phyloP scores from a whole-genome alignment of 2,888 invertebrate genomes.

The Chironomus riparius region DNA sequence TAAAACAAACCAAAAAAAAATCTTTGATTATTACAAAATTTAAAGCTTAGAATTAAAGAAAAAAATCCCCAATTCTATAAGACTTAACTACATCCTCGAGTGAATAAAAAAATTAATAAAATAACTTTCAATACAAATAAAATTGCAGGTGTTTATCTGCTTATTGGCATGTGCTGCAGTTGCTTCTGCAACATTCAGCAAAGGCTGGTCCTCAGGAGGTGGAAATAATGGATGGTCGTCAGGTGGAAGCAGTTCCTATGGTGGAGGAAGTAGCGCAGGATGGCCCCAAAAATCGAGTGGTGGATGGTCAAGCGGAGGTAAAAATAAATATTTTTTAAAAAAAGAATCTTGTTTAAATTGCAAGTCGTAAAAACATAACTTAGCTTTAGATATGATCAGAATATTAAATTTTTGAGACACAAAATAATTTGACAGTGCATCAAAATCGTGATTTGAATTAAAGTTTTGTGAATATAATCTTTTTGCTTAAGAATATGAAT shows the following conservation, averaged over 20 bases:
- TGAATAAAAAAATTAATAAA: neutral
- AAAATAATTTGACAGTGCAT: too few relatives aligned
- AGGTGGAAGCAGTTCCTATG: neutral
- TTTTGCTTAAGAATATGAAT: too few relatives aligned
- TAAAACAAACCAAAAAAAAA: too few relatives aligned
- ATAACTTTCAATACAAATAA: neutral
- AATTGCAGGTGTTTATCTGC: constrained; percentile 27
- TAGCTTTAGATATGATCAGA: neutral
- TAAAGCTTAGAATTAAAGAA: too few relatives aligned
- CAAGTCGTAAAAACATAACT: neutral
- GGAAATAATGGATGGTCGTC: neutral
- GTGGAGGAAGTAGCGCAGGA: too few relatives aligned
- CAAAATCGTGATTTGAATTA: too few relatives aligned
- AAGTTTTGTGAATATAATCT: too few relatives aligned
- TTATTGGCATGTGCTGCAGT: constrained; percentile 27
- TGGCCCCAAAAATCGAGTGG: too few relatives aligned
- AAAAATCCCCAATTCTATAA: too few relatives aligned
- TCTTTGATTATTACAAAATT: too few relatives aligned
- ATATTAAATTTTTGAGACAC: neutral
- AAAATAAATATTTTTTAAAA: neutral
- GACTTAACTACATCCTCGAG: too few relatives aligned
- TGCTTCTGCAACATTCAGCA: constrained; percentile 27
- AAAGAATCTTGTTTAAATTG: neutral
- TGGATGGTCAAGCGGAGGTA: neutral
- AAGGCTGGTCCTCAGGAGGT: constrained; percentile 12